Evolutionary conservation across 1,140 invertebrate species (phyloP).

Genomic region (Helicoverpa armigera): DNA sequence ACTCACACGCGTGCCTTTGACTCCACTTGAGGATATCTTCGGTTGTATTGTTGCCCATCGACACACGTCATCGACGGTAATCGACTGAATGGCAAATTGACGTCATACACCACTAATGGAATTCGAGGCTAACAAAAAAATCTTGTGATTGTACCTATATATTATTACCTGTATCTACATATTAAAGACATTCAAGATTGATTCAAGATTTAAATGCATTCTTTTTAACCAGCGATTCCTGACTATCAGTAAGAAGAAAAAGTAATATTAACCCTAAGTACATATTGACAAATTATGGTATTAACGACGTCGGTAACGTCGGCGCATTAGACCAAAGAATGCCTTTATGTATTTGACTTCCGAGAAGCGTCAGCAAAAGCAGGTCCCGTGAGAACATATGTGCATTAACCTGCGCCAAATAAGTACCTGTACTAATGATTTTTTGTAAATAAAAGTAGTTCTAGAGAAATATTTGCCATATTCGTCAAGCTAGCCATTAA

Average conservation of each 20-base stretch:
- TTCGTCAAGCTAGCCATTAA: background rate
- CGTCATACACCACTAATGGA: slow-evolving; percentile 42
- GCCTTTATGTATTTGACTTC: slow-evolving; percentile 46
- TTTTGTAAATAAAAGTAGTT: slow-evolving; percentile 5
- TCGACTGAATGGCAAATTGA: slow-evolving; percentile 53
- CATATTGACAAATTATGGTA: slow-evolving; percentile 44
- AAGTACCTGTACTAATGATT: slow-evolving; percentile 29
- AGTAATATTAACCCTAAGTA: background rate
- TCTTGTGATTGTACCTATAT: slow-evolving; percentile 20
- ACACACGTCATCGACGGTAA: slow-evolving; percentile 54
- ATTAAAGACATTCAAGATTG: no score
- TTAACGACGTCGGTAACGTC: slow-evolving; percentile 29
- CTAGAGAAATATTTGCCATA: slow-evolving; percentile 1
- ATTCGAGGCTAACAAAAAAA: slow-evolving; percentile 26
- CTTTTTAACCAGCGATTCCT: background rate
- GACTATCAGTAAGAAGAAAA: slow-evolving; percentile 10
- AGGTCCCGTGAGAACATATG: slow-evolving; percentile 45
- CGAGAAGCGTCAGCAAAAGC: slow-evolving; percentile 40
- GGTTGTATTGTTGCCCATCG: slow-evolving; percentile 42
- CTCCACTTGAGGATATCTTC: slow-evolving; percentile 43
- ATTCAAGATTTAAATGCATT: no score
- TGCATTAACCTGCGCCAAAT: slow-evolving; percentile 27
- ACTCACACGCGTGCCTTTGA: slow-evolving; percentile 34
- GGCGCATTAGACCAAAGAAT: slow-evolving; percentile 36
- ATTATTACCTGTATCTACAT: background rate